A percentile compares a stretch with the other conserved stretches of the same genome.
Evolutionary conservation across 1,140 invertebrate species (phyloP).

Genomic region (Heliconius himera): DNA sequence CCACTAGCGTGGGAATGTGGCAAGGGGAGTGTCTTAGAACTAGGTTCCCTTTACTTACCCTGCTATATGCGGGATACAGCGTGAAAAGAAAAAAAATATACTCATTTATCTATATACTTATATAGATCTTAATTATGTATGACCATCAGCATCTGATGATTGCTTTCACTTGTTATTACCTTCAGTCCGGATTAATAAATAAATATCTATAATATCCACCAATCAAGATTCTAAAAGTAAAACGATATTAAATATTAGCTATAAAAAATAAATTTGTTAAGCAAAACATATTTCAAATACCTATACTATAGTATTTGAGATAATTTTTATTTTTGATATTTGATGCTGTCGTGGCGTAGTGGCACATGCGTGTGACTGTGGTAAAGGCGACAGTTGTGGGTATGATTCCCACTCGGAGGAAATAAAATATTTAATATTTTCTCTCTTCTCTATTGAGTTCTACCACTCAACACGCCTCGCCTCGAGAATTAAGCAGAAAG

Average conservation of each 20-base stretch:
- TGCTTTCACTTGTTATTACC: conserved; percentile 11
- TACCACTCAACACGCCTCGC: not conserved
- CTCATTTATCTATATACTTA: not conserved
- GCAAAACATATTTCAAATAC: not conserved
- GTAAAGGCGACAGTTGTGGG: not conserved
- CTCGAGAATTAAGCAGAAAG: no score
- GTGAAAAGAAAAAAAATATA: not conserved
- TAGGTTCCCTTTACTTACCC: no score
- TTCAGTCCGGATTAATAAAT: not conserved
- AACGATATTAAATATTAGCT: not conserved
- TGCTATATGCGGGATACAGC: no score
- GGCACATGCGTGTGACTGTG: not conserved
- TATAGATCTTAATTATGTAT: conserved; percentile 16
- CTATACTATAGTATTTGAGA: no score
- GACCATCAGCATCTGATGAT: not conserved
- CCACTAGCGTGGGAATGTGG: no score
- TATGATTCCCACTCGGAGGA: not conserved
- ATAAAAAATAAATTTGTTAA: not conserved
- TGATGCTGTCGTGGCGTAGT: not conserved
- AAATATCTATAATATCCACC: not conserved
- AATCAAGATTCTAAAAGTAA: conserved; percentile 1
- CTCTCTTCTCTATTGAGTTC: not conserved
- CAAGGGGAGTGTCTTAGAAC: no score
- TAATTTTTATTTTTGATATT: no score
- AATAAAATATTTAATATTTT: not conserved